phyloP scores from a whole-genome alignment of 2,888 invertebrate genomes.

The Actias luna region DNA sequence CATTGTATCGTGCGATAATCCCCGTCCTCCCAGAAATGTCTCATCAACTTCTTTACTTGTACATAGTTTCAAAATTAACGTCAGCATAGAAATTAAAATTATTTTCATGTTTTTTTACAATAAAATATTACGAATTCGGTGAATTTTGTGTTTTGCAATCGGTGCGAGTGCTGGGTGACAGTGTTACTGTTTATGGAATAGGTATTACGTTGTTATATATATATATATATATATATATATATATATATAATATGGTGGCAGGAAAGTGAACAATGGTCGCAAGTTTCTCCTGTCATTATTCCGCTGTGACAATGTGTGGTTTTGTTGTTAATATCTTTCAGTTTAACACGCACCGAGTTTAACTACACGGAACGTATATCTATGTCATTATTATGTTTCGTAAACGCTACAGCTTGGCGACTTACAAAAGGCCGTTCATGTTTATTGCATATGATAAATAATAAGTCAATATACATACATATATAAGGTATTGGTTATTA shows the following conservation, averaged over 20 bases:
- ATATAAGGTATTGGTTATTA: neutral
- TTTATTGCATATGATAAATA: neutral
- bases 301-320: neutral
- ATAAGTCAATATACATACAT: neutral
- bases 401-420: neutral
- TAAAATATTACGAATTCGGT: neutral
- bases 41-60: neutral
- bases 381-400: conserved; percentile 27
- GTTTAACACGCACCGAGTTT: conserved; percentile 49
- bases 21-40: neutral
- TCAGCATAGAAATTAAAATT: neutral
- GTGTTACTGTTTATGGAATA: neutral
- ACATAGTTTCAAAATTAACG: neutral
- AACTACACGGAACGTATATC: conserved; percentile 48
- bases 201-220: neutral
- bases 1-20: conserved; percentile 23
- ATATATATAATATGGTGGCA: conserved; percentile 17
- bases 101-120: neutral
- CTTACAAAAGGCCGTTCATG: neutral
- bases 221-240: too few species aligned
- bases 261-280: conserved; percentile 42
- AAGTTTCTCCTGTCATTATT: conserved; percentile 30
- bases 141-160: neutral
- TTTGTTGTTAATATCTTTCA: conserved; percentile 16
- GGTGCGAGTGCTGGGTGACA: neutral